Evolutionary conservation across 2,113 vertebrate genomes (phyloP).

Genomic region (Hyla sarda): DNA sequence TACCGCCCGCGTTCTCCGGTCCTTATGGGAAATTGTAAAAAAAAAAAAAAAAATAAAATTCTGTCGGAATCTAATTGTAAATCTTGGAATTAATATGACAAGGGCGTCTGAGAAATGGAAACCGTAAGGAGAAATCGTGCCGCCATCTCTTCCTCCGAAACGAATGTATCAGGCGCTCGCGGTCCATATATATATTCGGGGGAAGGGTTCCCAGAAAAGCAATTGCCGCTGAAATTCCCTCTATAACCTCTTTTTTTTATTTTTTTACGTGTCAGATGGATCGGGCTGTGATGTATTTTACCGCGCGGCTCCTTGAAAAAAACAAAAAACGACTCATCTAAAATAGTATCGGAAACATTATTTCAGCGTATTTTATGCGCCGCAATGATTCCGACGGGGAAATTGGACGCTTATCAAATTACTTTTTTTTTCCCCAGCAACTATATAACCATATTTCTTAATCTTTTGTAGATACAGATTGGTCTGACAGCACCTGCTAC

Average conservation of each 20-base stretch:
- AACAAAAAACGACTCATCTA: slow-evolving; percentile 21
- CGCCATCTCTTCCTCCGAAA: slow-evolving; percentile 47
- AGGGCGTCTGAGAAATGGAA: slow-evolving; percentile 51
- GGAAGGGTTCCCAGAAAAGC: slow-evolving; percentile 53
- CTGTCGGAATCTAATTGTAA: slow-evolving; percentile 52
- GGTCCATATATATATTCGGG: slow-evolving; percentile 44
- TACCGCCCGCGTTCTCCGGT: slow-evolving; percentile 34
- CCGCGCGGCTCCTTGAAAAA: not conserved
- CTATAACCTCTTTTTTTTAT: too few species aligned
- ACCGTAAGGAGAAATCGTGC: slow-evolving; percentile 5
- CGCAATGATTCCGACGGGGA: not conserved
- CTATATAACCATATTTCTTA: not conserved
- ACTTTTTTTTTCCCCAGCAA: too few species aligned
- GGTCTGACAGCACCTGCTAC: too few species aligned
- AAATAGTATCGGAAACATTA: slow-evolving; percentile 35
- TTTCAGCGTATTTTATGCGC: slow-evolving; percentile 24
- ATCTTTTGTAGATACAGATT: not conserved
- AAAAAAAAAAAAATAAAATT: slow-evolving; percentile 37
- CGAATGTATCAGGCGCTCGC: not conserved
- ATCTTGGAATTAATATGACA: slow-evolving; percentile 49
- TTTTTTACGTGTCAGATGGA: slow-evolving; percentile 34
- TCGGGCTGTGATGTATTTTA: slow-evolving; percentile 21
- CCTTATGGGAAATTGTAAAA: not conserved
- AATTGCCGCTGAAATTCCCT: slow-evolving; percentile 12
- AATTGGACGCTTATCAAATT: slow-evolving; percentile 28